A percentile compares a stretch with the other conserved stretches of the same genome.
phyloP scores from a whole-genome alignment of 2,888 invertebrate genomes.

The Cinara cedri region DNA sequence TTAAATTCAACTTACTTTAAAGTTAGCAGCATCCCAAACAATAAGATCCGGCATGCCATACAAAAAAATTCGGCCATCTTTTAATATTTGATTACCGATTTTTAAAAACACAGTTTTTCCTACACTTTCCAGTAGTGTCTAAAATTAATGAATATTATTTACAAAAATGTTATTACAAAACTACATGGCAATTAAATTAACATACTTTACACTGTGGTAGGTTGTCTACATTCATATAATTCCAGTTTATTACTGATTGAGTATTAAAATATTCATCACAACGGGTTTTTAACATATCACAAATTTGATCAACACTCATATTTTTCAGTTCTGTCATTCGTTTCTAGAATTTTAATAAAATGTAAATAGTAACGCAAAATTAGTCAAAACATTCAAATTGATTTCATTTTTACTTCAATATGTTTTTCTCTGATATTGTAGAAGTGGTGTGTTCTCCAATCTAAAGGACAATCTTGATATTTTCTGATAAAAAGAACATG shows the following conservation, averaged over 20 bases:
- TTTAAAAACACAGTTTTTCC: slow-evolving; percentile 66
- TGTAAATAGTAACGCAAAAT: slow-evolving; percentile 60
- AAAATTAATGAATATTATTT: slow-evolving; percentile 58
- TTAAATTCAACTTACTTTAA: slow-evolving; percentile 63
- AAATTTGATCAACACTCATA: slow-evolving; percentile 64
- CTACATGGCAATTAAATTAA: not conserved
- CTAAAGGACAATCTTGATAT: slow-evolving; percentile 75
- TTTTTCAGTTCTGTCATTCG: slow-evolving; percentile 61
- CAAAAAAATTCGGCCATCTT: slow-evolving; percentile 68
- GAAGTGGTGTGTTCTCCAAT: slow-evolving; percentile 73
- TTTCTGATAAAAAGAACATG: slow-evolving; percentile 72
- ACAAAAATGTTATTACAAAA: slow-evolving; percentile 17
- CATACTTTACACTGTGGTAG: slow-evolving; percentile 61
- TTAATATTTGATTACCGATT: slow-evolving; percentile 70
- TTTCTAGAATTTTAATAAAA: slow-evolving; percentile 34
- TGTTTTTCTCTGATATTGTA: slow-evolving; percentile 69
- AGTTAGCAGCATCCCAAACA: slow-evolving; percentile 72
- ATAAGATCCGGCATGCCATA: slow-evolving; percentile 85
- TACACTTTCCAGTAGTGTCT: slow-evolving; percentile 67
- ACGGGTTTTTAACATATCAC: slow-evolving; percentile 64
- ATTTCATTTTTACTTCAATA: slow-evolving; percentile 67
- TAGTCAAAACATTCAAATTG: not conserved
- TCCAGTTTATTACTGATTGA: slow-evolving; percentile 65
- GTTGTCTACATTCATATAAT: slow-evolving; percentile 62
- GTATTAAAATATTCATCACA: slow-evolving; percentile 63